Base-by-base conservation (phyloP, 2,888 invertebrate genomes). In the Rhorus exstirpatorius region DNA sequence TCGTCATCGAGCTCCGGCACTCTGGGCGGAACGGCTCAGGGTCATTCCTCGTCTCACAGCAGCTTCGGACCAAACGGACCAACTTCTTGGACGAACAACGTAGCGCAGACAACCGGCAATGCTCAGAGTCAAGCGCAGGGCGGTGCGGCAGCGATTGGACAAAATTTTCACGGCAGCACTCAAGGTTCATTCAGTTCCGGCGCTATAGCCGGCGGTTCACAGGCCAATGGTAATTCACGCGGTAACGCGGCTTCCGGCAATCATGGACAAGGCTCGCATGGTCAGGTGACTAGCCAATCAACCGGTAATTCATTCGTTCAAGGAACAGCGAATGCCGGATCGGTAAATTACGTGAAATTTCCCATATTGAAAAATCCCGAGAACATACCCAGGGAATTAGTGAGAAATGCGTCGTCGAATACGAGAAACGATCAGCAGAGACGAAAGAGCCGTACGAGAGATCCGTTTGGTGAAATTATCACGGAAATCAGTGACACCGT, bases 61-160 rank as follows among this genome's bases (percentile, higher is more conserved):
- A 77, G 82, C 38, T 75, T 74, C 3, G 87, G 87, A 17, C 80
- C 83, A 0, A 85, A 84, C 60, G 86, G 87, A 35, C 88, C 87
- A 12, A 81, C 85, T n/a, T 87, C 88, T 7, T 85, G 82, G 75
- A 88, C 87, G 1, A 84, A 85, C 14, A 89, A 89, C 65, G 81
- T 84, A 4, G 87, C 85, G 0, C 79, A 88, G 67, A 85, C 88
- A 3, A 84, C 86, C 12, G 88, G 89, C 10, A 84, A 89, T 41
- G 88, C 87, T 1, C 79, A 89, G 58, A 86, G 89, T 70, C 86
- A 88, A 3, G 87, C 89, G 10, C 88, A 89, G 63, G 87, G 89
- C 12, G 78, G 84, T 7, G 86, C 89, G 0, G 87, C 88, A 0
- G 84, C 87, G 10, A 68, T 89, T 44, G 86, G 84, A 1, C 86